A percentile compares a stretch with the other conserved stretches of the same genome.
phyloP scores from a whole-genome alignment of 2,797 vertebrate genomes.

The Molossus molossus region DNA sequence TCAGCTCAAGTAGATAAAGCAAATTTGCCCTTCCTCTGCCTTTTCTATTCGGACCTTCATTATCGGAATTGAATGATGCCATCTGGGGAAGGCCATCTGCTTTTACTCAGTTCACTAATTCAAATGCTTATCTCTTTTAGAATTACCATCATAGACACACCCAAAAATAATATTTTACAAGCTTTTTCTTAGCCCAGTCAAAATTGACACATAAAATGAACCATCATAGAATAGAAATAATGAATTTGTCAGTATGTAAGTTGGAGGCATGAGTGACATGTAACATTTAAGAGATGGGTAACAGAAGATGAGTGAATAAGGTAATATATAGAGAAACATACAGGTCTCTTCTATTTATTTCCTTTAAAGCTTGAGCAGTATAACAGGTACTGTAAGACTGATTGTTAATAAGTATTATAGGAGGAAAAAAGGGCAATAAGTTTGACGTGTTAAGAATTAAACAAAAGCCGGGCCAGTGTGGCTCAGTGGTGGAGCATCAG shows the following conservation, averaged over 20 bases:
- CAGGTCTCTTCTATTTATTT: not conserved
- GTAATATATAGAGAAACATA: not conserved
- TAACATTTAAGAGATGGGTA: not conserved
- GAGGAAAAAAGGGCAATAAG: not conserved
- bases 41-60: not conserved
- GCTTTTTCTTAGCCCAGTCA: no score
- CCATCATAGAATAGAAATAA: not conserved
- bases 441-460: not conserved
- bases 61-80: not conserved
- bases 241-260: not conserved
- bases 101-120: no score
- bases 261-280: not conserved
- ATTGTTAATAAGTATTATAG: not conserved
- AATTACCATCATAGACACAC: no score
- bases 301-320: constrained; percentile 2
- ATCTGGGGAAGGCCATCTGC: not conserved
- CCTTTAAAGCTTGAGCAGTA: not conserved
- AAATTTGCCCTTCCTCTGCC: not conserved
- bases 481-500: not conserved
- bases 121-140: no score
- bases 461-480: no score
- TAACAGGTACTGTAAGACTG: not conserved
- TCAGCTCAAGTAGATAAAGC: not conserved
- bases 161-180: no score
- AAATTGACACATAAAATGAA: no score